Evolutionary conservation across 2,797 vertebrate genomes (phyloP).

Genomic region (Acrossocheilus fasciatus): DNA sequence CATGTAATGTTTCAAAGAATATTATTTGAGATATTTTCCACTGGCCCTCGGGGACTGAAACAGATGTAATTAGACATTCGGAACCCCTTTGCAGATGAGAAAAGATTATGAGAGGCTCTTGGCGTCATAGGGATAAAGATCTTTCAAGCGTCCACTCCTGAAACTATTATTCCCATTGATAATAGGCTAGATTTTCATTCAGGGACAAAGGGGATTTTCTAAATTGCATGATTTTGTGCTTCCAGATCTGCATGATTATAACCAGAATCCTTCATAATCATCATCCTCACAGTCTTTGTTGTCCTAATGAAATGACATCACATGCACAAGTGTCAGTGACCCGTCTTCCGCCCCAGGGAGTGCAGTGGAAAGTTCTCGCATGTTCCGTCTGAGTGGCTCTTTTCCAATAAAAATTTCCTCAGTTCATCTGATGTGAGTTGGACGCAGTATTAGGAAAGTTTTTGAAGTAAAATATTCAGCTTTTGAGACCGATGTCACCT

Average conservation of each 20-base stretch:
- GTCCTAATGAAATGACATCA: slow-evolving; percentile 29
- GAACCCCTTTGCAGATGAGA: background rate
- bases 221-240: background rate
- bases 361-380: slow-evolving; percentile 43
- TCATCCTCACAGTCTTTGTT: slow-evolving; percentile 20
- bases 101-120: background rate
- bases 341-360: slow-evolving; percentile 29
- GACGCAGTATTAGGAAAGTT: background rate
- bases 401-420: slow-evolving; percentile 21
- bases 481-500: background rate
- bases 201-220: background rate
- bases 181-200: background rate
- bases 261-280: background rate
- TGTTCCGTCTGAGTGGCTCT: slow-evolving; percentile 25
- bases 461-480: background rate
- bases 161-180: slow-evolving; percentile 11
- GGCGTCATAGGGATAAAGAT: slow-evolving; percentile 16
- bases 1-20: background rate
- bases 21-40: background rate
- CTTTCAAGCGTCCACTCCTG: background rate
- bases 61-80: background rate
- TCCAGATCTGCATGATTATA: background rate
- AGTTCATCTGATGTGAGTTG: background rate
- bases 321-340: slow-evolving; percentile 26
- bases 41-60: background rate